Base-by-base conservation (phyloP, 2,888 invertebrate species). In the Cepaea hortensis region DNA sequence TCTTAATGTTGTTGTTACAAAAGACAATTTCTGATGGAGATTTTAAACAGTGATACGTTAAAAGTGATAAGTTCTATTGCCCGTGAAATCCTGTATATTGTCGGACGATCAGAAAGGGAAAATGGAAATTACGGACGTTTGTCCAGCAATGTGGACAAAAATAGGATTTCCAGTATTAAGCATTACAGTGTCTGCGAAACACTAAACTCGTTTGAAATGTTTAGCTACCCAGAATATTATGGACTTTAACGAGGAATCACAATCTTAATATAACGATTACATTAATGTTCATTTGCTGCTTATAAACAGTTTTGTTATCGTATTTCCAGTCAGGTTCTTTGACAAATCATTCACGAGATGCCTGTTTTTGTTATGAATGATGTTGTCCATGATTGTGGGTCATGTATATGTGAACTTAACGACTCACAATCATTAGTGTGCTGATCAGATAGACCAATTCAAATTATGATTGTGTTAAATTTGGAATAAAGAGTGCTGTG, bases 121-220 rank as follows among this genome's bases (percentile, higher is more conserved):
- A 61, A 23, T 50, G n/a, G 35, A 83, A 73, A 83, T 18, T 73
- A 48, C n/a, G 61, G 73, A 83, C 72, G 82, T 82, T 83, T 83
- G 83, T 83, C 83, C 83, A 83, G 83, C 73, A 18, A 23, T 61
- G 55, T 83, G 83, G 83, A 46, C 83, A 73, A 68, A 83, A 81
- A 81, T 70, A 55, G 68, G 70, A n/a, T 50, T 70, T 68, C 68
- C n/a, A 20, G 1, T 20, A 70, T 48, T 15, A 62, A 20, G 1
- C 11, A 70, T 48, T 15, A 62, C 48, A 50, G n/a, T 70, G 81
- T 48, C 68, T 81, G 46, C 7, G 68, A n/a, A 81, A 70, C 48
- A 46, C 15, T 46, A n/a, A 81, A 70, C 48, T 48, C 20, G 81
- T 70, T 81, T 50, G 20, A 7, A 50, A 48, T 50, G 50, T 81